Base-by-base conservation (phyloP, 2,797 vertebrate species). In the Leucoraja ocellata region DNA sequence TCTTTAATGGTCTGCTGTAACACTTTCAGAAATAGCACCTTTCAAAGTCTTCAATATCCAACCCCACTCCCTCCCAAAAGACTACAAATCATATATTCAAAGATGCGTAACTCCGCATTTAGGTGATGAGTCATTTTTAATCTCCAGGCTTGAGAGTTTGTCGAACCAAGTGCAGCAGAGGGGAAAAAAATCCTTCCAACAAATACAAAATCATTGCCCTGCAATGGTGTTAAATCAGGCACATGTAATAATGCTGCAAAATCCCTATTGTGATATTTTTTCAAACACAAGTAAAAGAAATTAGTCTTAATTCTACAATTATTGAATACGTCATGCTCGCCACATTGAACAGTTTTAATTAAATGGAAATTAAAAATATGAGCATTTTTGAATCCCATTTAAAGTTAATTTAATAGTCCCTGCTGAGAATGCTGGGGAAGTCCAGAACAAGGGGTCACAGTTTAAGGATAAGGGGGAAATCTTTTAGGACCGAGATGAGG, bases 321-420 rank as follows among this genome's bases (percentile, higher is more conserved):
- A 88, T 36, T 16, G 32, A 16, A 88, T 21, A 36, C 0, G 16
- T 88, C 61, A 68, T 65, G 61, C 61, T 23, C 58, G 4, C 5
- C 32, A 14, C 4, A 28, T 32, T 32, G 28, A 21, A 88, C 3
- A 68, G 65, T 36, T 86, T 63, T 65, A 61, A 88, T 65, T 2
- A n/a, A 32, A 18, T 68, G 65, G n/a, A 68, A 88, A 88, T 88
- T 88, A 18, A 88, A 88, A 88, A 83, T 46, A 61, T 68, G 84
- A 65, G 8, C 61, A 65, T 88, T 63, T 32, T 21, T 32, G 14
- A 32, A 88, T 16, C 13, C 63, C 84, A 88, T 68, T 65, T 88
- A 65, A 65, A 88, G 63, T 88, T 88, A 88, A 36, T 65, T 65
- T 88, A n/a, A 88, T 88, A 28, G 32, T 65, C 32, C 10, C 7